Conservation (phyloP, 92 coral and sea anemone species). For the Parazoanthus darwini region DNA sequence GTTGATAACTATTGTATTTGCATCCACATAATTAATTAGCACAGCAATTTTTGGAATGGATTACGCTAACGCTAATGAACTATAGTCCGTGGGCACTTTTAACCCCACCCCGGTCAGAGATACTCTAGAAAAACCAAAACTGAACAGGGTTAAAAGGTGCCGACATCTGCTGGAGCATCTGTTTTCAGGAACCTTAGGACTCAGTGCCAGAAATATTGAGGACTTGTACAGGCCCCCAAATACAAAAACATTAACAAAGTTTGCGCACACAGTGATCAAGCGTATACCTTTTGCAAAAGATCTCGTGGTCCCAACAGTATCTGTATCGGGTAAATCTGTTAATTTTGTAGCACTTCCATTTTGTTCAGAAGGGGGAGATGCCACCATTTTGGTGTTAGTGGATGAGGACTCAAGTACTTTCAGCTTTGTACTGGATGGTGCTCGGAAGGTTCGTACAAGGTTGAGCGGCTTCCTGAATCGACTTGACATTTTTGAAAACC, state of each 20-base stretch:
- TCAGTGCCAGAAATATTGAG: background rate
- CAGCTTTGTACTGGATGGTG: conserved; percentile 40
- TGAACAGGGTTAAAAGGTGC: too few species aligned
- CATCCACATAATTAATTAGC: too few species aligned
- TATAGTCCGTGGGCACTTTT: too few species aligned
- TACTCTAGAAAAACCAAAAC: too few species aligned
- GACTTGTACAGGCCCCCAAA: background rate
- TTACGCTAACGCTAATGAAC: too few species aligned
- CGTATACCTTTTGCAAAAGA: conserved; percentile 27
- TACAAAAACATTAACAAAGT: too few species aligned
- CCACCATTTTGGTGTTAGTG: background rate
- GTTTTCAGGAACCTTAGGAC: background rate
- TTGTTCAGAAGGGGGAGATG: background rate
- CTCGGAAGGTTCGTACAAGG: conserved; percentile 57
- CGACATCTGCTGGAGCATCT: background rate
- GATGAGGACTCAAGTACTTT: conserved; percentile 19
- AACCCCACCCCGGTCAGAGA: too few species aligned
- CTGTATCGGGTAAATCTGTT: background rate
- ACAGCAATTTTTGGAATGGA: too few species aligned
- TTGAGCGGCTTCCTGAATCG: conserved; percentile 61
- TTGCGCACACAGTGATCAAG: background rate
- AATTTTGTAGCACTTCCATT: background rate
- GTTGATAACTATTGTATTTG: too few species aligned
- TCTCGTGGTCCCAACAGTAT: conserved; percentile 2
- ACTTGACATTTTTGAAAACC: conserved; percentile 83